phyloP scores from a whole-genome alignment of 2,797 vertebrate species.

The Cephalopachus bancanus region DNA sequence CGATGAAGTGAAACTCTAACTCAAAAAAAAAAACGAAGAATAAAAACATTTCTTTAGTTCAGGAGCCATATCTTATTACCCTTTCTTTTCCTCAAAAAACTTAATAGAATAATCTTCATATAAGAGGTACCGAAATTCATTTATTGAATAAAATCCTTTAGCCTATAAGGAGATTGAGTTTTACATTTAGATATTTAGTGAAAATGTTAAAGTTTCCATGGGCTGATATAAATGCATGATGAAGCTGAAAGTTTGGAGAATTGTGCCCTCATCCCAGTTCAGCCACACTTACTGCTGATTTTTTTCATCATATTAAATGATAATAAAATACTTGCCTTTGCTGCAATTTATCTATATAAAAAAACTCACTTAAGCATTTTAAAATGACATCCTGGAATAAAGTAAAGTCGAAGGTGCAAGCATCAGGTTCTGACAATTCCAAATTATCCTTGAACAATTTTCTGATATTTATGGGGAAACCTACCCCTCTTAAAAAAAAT shows the following conservation, averaged over 20 bases:
- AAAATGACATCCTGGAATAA: not conserved
- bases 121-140: conserved; percentile 35
- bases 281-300: not conserved
- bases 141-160: conserved; percentile 25
- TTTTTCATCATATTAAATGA: conserved; percentile 9
- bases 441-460: not conserved
- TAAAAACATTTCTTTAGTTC: conserved; percentile 26
- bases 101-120: conserved; percentile 54
- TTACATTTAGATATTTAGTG: conserved; percentile 24
- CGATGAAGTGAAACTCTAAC: no score
- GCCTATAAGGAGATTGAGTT: not conserved
- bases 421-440: not conserved
- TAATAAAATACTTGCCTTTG: not conserved
- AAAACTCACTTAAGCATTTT: not conserved
- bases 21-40: not conserved
- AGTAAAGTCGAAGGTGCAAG: not conserved
- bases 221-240: not conserved
- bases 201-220: conserved; percentile 29
- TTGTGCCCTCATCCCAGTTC: not conserved
- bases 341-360: not conserved
- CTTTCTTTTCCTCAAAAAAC: conserved; percentile 40
- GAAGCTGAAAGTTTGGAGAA: not conserved
- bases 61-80: not conserved
- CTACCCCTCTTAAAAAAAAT: not conserved
- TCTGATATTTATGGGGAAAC: not conserved